Percentiles rank a stretch among this genome's conserved stretches.
Evolutionary conservation across 2,888 invertebrate species (phyloP).

Genomic region (Buathra laborator): DNA sequence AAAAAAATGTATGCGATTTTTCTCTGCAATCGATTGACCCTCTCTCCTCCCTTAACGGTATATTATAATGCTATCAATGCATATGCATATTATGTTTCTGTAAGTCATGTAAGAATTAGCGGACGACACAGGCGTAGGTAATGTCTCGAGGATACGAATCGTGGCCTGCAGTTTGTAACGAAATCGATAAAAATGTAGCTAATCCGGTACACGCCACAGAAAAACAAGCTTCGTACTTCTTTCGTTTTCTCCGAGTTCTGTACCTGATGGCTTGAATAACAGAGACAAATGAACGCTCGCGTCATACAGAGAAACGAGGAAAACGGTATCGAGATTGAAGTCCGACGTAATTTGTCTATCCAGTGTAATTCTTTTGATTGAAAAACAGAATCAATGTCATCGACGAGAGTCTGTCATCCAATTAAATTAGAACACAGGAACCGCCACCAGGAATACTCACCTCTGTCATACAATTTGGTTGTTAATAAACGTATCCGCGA

Average conservation of each 20-base stretch:
- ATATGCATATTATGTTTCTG: no score
- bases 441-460: no score
- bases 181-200: conserved; percentile 1
- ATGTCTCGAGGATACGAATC: not conserved
- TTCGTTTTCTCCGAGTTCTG: conserved; percentile 9
- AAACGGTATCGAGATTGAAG: conserved; percentile 9
- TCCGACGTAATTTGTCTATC: not conserved
- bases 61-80: no score
- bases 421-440: not conserved
- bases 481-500: not conserved
- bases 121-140: no score
- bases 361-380: not conserved
- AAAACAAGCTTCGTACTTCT: conserved; percentile 17
- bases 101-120: no score
- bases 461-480: not conserved
- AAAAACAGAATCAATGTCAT: not conserved
- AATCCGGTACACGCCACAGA: conserved; percentile 19
- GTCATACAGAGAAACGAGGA: not conserved
- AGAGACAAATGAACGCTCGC: not conserved
- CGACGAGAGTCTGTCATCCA: not conserved
- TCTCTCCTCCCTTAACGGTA: no score
- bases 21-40: no score
- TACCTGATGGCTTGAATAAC: conserved; percentile 10
- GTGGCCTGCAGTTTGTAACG: conserved; percentile 3
- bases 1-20: no score